phyloP scores from a whole-genome alignment of 2,888 invertebrate species.

The Clanis bilineata region DNA sequence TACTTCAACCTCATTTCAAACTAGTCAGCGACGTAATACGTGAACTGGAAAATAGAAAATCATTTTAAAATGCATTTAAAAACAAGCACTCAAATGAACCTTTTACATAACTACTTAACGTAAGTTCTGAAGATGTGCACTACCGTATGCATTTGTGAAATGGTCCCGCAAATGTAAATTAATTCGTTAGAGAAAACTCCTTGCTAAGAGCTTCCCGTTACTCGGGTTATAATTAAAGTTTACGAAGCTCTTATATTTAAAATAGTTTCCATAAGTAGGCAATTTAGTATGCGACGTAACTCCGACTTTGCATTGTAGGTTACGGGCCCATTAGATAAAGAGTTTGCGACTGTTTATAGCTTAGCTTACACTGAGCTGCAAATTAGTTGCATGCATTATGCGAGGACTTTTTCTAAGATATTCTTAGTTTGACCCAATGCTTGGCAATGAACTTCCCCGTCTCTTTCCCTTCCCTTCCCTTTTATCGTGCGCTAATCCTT shows the following conservation, averaged over 20 bases:
- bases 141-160: not conserved
- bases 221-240: constrained; percentile 10
- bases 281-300: constrained; percentile 2
- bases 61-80: not conserved
- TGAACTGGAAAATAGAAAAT: not conserved
- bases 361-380: too few relatives aligned
- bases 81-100: not conserved
- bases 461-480: too few relatives aligned
- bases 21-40: not conserved
- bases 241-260: constrained; percentile 2
- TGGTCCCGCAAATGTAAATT: not conserved
- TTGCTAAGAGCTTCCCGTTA: not conserved
- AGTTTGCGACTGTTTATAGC: too few relatives aligned
- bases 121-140: not conserved
- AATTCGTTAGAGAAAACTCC: constrained; percentile 8
- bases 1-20: not conserved
- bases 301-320: not conserved
- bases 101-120: constrained; percentile 8
- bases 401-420: too few relatives aligned
- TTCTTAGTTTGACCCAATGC: too few relatives aligned
- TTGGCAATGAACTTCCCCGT: too few relatives aligned
- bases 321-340: too few relatives aligned
- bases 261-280: constrained; percentile 1
- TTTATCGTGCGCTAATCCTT: too few relatives aligned
- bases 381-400: too few relatives aligned